Base-by-base conservation (phyloP, 2,888 invertebrate genomes). In the Palloptera scutellata region DNA sequence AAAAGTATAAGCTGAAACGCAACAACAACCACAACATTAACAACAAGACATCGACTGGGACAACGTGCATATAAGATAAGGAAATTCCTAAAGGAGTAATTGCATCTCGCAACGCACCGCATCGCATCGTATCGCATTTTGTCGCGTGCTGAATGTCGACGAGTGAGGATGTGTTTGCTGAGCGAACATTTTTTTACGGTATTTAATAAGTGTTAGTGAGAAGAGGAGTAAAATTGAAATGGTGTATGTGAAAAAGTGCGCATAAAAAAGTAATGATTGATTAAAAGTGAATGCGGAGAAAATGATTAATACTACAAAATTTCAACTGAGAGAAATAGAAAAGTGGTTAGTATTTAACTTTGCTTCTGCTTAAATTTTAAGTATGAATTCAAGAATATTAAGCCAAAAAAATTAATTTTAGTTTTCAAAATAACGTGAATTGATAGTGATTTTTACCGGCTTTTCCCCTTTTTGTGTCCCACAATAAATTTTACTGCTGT, bases 141-240 rank as follows among this genome's bases (percentile, higher is more conserved):
- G 45, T 63, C 55, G 63, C 63, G 63, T 63, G 53, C 19, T 9
- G 63, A 19, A 63, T 43, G 63, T 54, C 54, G 55, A 1, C 17
- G 45, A n/a, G 63, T n/a, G 43, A 63, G 63, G 63, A 63, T 55
- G 55, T 55, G 61, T 20, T 48, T n/a, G 53, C 41, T 57, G 15
- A 54, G 61, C 60, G 65, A 51, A 45, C 30, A 45, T 43, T 12
- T 19, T 10, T 15, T 5, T 12, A 48, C 11, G 41, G 51, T 5
- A 12, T 52, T 41, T 40, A 61, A 41, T 17, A 8, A 10, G 53
- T 61, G 42, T 61, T 19, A 42, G 13, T 53, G 19, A 42, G n/a
- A 53, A 42, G 41, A 20, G 41, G 61, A 42, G 15, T 17, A 41
- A 10, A 1, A 41, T n/a, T 42, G 48, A 61, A 61, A 40, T 40